These are phyloP conservation scores for Cosmopolites sordidus DNA, from an alignment of 2,888 invertebrate species.

Conservation along the genomic window DNA sequence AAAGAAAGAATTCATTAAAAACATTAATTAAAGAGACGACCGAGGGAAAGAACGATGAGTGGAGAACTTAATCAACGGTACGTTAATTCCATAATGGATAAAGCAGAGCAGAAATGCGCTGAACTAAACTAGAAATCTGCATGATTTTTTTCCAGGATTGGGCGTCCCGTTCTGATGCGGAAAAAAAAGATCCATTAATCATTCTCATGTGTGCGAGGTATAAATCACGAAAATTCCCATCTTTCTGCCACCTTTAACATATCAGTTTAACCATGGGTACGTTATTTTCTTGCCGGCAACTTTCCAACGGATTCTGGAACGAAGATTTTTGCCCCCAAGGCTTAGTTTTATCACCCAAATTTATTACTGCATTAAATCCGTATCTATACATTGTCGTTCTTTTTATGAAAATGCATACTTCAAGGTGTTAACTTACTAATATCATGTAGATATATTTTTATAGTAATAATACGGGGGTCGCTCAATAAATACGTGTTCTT, in stretches of 20 bases:
- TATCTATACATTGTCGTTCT: conserved; percentile 9
- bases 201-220: background rate
- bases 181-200: background rate
- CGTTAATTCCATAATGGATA: background rate
- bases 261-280: background rate
- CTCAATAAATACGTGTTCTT: too few relatives aligned
- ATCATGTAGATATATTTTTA: too few relatives aligned
- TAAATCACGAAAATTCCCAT: background rate
- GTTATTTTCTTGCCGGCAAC: background rate
- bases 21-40: too few relatives aligned
- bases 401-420: too few relatives aligned
- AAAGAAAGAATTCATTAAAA: too few relatives aligned
- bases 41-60: background rate
- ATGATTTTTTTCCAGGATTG: background rate
- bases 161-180: background rate
- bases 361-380: conserved; percentile 12
- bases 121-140: background rate
- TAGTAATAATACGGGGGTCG: too few relatives aligned
- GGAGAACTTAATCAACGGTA: background rate
- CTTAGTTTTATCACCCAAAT: conserved; percentile 1
- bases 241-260: background rate
- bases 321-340: too few relatives aligned
- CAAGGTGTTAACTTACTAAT: too few relatives aligned
- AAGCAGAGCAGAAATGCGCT: background rate
- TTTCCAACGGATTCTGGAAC: too few relatives aligned